phyloP scores from a whole-genome alignment of 2,113 vertebrate species.

The Brachirus orientalis region DNA sequence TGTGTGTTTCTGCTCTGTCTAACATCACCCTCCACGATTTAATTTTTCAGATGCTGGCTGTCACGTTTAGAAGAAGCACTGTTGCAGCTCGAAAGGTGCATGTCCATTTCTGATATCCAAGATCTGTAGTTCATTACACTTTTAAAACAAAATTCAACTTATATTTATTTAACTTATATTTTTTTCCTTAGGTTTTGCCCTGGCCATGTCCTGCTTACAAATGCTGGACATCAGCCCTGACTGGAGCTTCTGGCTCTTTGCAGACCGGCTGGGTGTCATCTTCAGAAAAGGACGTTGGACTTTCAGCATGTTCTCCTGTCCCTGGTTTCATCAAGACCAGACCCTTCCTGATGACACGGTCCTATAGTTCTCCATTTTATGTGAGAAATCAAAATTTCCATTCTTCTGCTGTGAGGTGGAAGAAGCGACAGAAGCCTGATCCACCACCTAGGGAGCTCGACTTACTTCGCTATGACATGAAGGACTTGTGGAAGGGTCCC shows the following conservation, averaged over 20 bases:
- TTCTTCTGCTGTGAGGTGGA: constrained; percentile 52
- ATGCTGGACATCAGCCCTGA: constrained; percentile 42
- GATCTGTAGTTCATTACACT: neutral
- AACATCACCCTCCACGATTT: too few relatives aligned
- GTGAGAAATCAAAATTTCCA: constrained; percentile 49
- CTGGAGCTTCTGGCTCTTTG: neutral
- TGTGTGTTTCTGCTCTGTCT: neutral
- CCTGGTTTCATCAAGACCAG: constrained; percentile 1
- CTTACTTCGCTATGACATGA: constrained; percentile 72
- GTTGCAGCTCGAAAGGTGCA: constrained; percentile 58
- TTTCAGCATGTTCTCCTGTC: neutral
- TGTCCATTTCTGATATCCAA: neutral
- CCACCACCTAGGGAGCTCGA: constrained; percentile 60
- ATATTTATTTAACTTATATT: neutral
- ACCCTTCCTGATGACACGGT: constrained; percentile 6
- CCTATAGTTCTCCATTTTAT: neutral
- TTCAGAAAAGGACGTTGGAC: neutral
- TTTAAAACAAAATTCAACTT: too few relatives aligned
- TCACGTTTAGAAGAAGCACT: constrained; percentile 39
- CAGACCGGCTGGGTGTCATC: constrained; percentile 22
- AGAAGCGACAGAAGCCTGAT: constrained; percentile 55
- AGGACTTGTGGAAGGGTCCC: constrained; percentile 81
- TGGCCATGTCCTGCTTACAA: constrained; percentile 28
- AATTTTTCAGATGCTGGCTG: constrained; percentile 56
- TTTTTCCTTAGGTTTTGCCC: constrained; percentile 28